These are phyloP conservation scores for Indicator maculatus DNA, from an alignment of 2,113 vertebrate genomes.

Conservation along the genomic window DNA sequence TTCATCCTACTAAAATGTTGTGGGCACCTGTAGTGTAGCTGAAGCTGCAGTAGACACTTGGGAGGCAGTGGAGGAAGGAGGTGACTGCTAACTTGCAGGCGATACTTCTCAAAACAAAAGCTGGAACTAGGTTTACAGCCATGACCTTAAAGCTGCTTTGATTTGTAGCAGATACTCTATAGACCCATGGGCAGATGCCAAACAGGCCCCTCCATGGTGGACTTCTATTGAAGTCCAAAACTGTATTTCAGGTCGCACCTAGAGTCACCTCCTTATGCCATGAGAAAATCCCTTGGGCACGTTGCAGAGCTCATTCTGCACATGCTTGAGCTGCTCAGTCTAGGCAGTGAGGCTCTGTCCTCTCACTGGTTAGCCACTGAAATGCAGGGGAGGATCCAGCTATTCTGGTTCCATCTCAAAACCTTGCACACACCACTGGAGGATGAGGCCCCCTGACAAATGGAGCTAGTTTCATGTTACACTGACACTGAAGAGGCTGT, in stretches of 20 bases:
- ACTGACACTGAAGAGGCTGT: background rate
- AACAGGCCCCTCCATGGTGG: background rate
- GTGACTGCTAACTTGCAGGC: background rate
- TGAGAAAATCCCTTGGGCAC: background rate
- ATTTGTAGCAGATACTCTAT: background rate
- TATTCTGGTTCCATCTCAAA: background rate
- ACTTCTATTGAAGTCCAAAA: background rate
- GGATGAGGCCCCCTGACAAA: background rate
- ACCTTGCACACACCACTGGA: background rate
- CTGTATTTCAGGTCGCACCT: background rate
- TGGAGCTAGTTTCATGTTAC: background rate
- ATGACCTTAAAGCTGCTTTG: background rate
- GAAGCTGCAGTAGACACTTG: background rate
- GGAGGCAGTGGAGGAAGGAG: background rate
- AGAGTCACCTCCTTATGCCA: background rate
- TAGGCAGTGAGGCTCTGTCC: background rate
- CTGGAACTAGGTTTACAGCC: background rate
- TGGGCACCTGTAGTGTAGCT: background rate
- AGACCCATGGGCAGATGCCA: background rate
- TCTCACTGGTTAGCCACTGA: background rate
- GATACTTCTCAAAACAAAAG: background rate
- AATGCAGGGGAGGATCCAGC: background rate
- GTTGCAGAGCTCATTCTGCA: background rate
- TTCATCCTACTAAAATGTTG: background rate
- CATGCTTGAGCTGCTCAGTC: background rate